These are phyloP conservation scores for Pseudorhombus dupliciocellatus DNA, from an alignment of 2,113 vertebrate species.

Conservation along the genomic window DNA sequence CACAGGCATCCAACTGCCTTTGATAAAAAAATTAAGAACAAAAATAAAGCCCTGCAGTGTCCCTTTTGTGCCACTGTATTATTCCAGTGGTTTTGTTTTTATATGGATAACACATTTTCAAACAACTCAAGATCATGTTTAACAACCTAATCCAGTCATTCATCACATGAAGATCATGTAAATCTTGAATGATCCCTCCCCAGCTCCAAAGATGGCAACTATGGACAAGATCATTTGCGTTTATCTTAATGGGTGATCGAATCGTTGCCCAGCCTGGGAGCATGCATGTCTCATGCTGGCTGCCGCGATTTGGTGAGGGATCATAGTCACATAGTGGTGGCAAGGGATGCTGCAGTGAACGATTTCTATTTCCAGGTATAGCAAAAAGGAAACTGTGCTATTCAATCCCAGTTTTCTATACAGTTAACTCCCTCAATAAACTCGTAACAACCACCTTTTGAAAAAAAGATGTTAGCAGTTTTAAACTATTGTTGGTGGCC, in stretches of 20 bases:
- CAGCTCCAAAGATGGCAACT: slow-evolving; percentile 45
- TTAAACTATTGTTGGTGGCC: slow-evolving; percentile 99
- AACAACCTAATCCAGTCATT: slow-evolving; percentile 44
- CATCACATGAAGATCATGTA: slow-evolving; percentile 65
- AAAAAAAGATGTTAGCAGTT: slow-evolving; percentile 95
- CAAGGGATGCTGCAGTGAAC: slow-evolving; percentile 85
- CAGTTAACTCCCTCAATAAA: slow-evolving; percentile 86
- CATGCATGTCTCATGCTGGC: slow-evolving; percentile 58
- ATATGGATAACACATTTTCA: slow-evolving; percentile 66
- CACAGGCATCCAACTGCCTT: slow-evolving; percentile 92
- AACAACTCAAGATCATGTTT: slow-evolving; percentile 62
- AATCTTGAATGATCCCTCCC: slow-evolving; percentile 63
- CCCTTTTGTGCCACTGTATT: slow-evolving; percentile 88
- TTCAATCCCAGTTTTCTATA: slow-evolving; percentile 84
- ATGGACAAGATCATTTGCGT: slow-evolving; percentile 43
- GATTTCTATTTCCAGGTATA: slow-evolving; percentile 84
- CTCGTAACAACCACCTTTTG: slow-evolving; percentile 91
- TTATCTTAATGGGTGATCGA: slow-evolving; percentile 60
- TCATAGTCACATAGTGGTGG: slow-evolving; percentile 69
- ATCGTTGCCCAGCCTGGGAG: slow-evolving; percentile 60
- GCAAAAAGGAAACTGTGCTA: slow-evolving; percentile 83
- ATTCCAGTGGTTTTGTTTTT: slow-evolving; percentile 78
- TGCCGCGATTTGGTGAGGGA: slow-evolving; percentile 58
- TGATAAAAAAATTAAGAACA: slow-evolving; percentile 69
- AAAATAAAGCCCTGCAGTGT: slow-evolving; percentile 91